A percentile compares a stretch with the other conserved stretches of the same genome.
These are phyloP conservation scores for Adineta ricciae DNA, from an alignment of 2,888 invertebrate species.

Conservation along the genomic window DNA sequence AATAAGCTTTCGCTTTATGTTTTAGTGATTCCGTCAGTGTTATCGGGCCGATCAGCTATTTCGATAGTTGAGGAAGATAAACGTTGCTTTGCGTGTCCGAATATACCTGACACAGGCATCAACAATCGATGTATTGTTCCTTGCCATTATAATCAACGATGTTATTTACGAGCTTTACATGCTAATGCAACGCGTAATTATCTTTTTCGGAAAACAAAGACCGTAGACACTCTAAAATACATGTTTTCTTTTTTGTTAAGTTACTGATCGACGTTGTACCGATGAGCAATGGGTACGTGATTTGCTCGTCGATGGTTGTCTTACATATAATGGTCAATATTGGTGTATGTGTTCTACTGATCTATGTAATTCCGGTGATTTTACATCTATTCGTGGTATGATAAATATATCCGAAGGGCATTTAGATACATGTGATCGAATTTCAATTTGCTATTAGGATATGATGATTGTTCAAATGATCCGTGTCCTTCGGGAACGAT, in stretches of 20 bases:
- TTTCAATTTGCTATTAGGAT: neutral
- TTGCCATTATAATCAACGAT: constrained; percentile 15
- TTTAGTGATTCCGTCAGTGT: neutral
- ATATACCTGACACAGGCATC: neutral
- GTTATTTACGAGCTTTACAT: neutral
- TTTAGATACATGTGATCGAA: neutral
- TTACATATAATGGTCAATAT: constrained; percentile 23
- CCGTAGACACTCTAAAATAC: neutral
- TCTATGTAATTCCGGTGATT: constrained; percentile 31
- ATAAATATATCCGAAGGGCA: neutral
- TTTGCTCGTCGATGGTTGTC: constrained; percentile 31
- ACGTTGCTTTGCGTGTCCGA: constrained; percentile 5
- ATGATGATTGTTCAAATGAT: constrained; percentile 31
- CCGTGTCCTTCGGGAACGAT: constrained; percentile 27
- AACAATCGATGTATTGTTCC: neutral
- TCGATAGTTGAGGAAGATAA: constrained; percentile 17
- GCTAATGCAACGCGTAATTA: neutral
- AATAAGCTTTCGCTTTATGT: neutral
- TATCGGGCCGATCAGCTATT: neutral
- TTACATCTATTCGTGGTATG: constrained; percentile 27
- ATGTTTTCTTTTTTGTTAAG: neutral
- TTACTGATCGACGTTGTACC: constrained; percentile 29
- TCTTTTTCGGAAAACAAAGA: too few species aligned
- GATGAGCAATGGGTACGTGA: constrained; percentile 30
- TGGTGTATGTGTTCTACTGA: constrained; percentile 34